Percentiles rank a stretch among this genome's conserved stretches.
Evolutionary conservation across 1,140 invertebrate genomes (phyloP).

Genomic region (Babylonia areolata): DNA sequence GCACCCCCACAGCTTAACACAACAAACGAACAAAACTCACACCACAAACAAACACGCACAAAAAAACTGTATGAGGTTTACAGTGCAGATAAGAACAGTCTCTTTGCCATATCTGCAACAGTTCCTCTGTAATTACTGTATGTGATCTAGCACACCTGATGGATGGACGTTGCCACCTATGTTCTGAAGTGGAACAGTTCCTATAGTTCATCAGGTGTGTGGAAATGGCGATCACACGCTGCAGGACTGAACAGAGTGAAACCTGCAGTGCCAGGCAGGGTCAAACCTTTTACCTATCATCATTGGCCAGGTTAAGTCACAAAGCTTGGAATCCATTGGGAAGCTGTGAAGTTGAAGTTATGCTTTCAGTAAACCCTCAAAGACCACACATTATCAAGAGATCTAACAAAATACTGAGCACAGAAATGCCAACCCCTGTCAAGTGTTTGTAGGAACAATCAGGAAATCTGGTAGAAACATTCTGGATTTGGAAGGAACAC

Average conservation of each 20-base stretch:
- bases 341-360: no score
- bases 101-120: background rate
- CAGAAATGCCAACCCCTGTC: no score
- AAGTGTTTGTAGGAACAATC: no score
- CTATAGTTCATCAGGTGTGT: background rate
- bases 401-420: no score
- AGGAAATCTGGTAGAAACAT: no score
- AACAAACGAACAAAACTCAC: constrained; percentile 5
- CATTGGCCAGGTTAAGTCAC: constrained; percentile 41
- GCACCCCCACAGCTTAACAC: background rate
- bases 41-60: no score
- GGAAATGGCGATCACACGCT: background rate
- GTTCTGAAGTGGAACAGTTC: background rate
- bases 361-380: no score
- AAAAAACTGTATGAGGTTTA: background rate
- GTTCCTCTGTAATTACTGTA: background rate
- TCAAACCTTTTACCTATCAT: constrained; percentile 51
- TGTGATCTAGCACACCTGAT: constrained; percentile 1
- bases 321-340: no score
- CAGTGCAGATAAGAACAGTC: background rate
- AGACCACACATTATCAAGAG: no score
- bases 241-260: background rate
- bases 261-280: constrained; percentile 11
- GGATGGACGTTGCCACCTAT: background rate
- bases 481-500: no score